Evolutionary conservation across 1,140 invertebrate genomes (phyloP), one percentile per base, ranked within the genome.

Genomic region (Philopotamus ludificatus): DNA sequence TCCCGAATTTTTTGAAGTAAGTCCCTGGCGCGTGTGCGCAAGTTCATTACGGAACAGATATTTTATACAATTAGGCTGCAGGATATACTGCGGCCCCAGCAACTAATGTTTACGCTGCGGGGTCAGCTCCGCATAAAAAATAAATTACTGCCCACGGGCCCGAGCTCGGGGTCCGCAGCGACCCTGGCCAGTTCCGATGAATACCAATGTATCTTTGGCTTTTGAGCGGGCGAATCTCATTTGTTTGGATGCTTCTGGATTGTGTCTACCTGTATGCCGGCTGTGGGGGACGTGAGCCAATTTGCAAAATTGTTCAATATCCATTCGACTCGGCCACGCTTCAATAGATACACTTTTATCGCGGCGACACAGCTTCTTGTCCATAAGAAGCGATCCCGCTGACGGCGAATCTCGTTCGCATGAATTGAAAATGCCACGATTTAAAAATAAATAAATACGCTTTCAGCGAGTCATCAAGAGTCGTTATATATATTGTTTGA

Each of bases 171-270:
- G 45, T 15, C 7, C 16, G 23, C 10, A 22, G 8, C 7, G 16
- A 4, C 26, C 47, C 45, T 23, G 10, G 55, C 21, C 42, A 45
- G 60, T 54, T 34, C 47, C 45, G 34, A 66, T 66, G 65, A 66
- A 66, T 66, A 66, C 65, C 42, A 66, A 66, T 51, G 44, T 28
- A 59, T 67, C 65, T 47, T 12, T 25, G 50, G 39, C 8, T 15
- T 28, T 44, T 63, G 62, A 62, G 62, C 42, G 18, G 18, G 41
- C 16, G 58, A 67, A 67, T 67, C 57, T 53, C 65, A 67, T 67
- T 67, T 67, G 65, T 67, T 67, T 62, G 22, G 65, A 63, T 50
- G 55, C 45, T 66, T 65, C 50, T 26, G n/a, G 58, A 67, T 54
- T 39, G 49, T 15, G 44, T 15, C 18, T 16, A 4, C 44, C 44